Base-by-base conservation (phyloP, 2,888 invertebrate genomes). In the Diarsia mendica region DNA sequence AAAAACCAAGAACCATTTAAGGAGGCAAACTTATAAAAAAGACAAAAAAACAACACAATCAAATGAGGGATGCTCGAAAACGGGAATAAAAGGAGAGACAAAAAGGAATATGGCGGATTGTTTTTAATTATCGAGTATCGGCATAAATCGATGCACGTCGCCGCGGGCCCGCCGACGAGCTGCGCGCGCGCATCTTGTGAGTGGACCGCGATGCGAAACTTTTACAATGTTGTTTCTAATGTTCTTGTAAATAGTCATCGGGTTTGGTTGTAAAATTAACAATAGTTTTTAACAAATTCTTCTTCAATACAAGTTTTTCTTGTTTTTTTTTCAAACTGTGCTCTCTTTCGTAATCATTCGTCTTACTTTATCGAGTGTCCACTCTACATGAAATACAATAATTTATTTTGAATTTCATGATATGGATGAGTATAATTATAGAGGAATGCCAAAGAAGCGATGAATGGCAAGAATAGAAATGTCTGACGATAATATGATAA, bases 121-220 rank as follows among this genome's bases (percentile, higher is more conserved):
- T 96, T 96, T 96, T 96, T 96, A 96, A 96, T 96, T 96, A 96
- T 96, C 96, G 95, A 96, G 95, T 96, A 96, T 96, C 96, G 96
- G 94, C 95, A 96, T 96, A 96, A 96, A 96, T 96, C 96, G 96
- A 95, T 93, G 93, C 90, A 90, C 93, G 96, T 95, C 96, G 95
- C 96, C 95, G 95, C 93, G 93, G 94, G 96, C 94, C 92, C 92
- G 92, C 92, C 93, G 90, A 80, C 77, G 89, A 77, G 91, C 85
- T 79, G 90, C 91, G 91, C 91, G 72, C 73, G 90, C 91, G 90
- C 91, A 87, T 75, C 77, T 86, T 67, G 71, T 83, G 93, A 93
- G 92, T 88, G 88, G 93, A 69, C 39, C 8, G 39, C 2, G 10
- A 33, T 55, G 48, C 77, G 58, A 81, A 80, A 64, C 20, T 72